Evolutionary conservation across 2,113 vertebrate species (phyloP).

Genomic region (mouse (Mus musculus)): GRCm39 chr17:8998501-8999000

Average conservation of each 20-base stretch:
- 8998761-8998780: no score
- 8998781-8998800: background rate
- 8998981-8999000: background rate
- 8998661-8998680: background rate
- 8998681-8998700: background rate
- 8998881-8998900: background rate
- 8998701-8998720: background rate
- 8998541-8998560: background rate
- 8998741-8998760: no score
- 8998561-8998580: accelerated
- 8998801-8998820: accelerated
- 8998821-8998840: background rate
- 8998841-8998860: background rate
- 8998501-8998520: background rate
- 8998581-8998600: accelerated
- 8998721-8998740: no score
- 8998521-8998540: background rate
- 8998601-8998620: no score
- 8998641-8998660: background rate
- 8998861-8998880: accelerated
- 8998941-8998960: accelerated
- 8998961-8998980: background rate
- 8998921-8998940: background rate
- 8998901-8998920: background rate
- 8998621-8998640: background rate